A percentile compares a stretch with the other conserved stretches of the same genome.
Conservation (phyloP, 2,113 vertebrate species). For the Odobenus rosmarus region DNA sequence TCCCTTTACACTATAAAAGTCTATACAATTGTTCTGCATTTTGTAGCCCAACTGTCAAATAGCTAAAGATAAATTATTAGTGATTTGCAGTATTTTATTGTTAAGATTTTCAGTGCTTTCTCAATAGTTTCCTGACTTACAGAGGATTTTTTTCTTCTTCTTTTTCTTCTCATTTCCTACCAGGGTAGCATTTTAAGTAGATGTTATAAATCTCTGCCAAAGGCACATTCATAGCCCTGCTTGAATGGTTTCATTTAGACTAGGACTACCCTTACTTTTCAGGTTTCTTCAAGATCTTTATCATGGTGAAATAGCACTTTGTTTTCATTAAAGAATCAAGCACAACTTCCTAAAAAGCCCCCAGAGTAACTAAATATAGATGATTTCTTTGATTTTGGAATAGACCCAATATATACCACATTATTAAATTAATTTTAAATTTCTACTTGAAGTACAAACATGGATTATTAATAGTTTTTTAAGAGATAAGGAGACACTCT, state of each 20-base stretch:
- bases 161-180: slow-evolving; percentile 74
- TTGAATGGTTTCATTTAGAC: slow-evolving; percentile 77
- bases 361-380: slow-evolving; percentile 48
- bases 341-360: slow-evolving; percentile 46
- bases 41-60: slow-evolving; percentile 45
- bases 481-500: neutral
- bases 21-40: neutral
- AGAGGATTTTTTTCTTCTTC: slow-evolving; percentile 60
- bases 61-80: neutral
- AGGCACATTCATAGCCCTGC: slow-evolving; percentile 75
- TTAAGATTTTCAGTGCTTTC: slow-evolving; percentile 59
- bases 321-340: slow-evolving; percentile 59
- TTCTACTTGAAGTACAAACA: slow-evolving; percentile 34
- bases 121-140: slow-evolving; percentile 63
- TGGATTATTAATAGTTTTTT: neutral
- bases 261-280: slow-evolving; percentile 54
- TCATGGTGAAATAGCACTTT: slow-evolving; percentile 72
- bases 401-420: slow-evolving; percentile 31
- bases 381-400: slow-evolving; percentile 43
- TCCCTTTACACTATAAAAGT: neutral
- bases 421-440: slow-evolving; percentile 12
- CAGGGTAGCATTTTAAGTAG: slow-evolving; percentile 77
- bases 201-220: slow-evolving; percentile 79
- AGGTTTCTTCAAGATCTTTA: slow-evolving; percentile 68
- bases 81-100: slow-evolving; percentile 48